Percentiles rank a stretch among this genome's conserved stretches.
Evolutionary conservation across 2,797 vertebrate species (phyloP).

Genomic region (Bucorvus abyssinicus): DNA sequence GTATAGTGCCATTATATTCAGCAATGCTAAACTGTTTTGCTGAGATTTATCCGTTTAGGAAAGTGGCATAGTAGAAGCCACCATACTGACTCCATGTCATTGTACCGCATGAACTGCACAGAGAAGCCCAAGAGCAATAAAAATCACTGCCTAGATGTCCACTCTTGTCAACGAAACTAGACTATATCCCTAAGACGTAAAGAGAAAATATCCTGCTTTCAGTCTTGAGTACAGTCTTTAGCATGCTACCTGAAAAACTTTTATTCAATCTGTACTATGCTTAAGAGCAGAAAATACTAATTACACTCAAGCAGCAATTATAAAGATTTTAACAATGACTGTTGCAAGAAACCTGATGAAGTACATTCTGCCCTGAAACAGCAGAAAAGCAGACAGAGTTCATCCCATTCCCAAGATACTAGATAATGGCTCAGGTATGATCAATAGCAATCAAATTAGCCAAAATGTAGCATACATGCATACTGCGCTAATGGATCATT

Average conservation of each 20-base stretch:
- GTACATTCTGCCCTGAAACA: background rate
- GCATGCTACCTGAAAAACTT: background rate
- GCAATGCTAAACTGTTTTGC: background rate
- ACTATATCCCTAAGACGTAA: background rate
- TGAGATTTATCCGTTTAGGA: background rate
- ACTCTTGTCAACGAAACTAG: background rate
- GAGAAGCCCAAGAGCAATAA: background rate
- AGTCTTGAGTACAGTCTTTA: background rate
- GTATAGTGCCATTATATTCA: background rate
- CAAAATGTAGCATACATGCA: background rate
- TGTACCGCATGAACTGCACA: background rate
- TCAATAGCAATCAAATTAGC: slow-evolving; percentile 31
- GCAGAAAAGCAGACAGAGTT: background rate
- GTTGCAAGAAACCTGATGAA: background rate
- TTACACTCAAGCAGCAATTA: background rate
- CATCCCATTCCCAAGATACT: background rate
- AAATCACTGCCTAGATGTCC: background rate
- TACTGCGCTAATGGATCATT: background rate
- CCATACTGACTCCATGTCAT: background rate
- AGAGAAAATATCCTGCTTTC: background rate
- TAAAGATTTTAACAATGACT: background rate
- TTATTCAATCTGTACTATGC: background rate
- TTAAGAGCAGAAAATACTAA: background rate
- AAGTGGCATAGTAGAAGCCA: background rate
- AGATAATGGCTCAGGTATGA: slow-evolving; percentile 9